A percentile compares a stretch with the other conserved stretches of the same genome.
These are phyloP conservation scores for Podarcis lilfordi DNA, from an alignment of 2,797 vertebrate species.

Conservation along the genomic window DNA sequence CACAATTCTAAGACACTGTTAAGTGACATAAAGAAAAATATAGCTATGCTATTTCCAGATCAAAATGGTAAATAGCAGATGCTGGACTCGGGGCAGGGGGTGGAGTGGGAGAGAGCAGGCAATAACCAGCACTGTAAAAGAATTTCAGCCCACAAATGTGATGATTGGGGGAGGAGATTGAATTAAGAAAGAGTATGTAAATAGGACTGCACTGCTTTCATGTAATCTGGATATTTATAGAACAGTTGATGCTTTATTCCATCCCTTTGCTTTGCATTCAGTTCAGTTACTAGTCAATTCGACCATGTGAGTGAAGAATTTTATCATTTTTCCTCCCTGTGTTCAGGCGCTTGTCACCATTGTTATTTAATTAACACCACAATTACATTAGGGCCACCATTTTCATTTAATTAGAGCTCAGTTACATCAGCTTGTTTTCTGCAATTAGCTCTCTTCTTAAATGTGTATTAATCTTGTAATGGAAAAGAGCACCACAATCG, in stretches of 20 bases:
- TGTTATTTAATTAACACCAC: conserved; percentile 76
- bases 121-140: neutral
- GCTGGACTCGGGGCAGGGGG: too few species aligned
- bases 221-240: conserved; percentile 9
- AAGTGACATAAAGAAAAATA: too few species aligned
- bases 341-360: conserved; percentile 72
- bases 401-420: conserved; percentile 74
- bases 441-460: conserved; percentile 73
- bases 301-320: conserved; percentile 64
- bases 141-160: neutral
- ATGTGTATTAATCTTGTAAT: conserved; percentile 73
- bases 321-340: conserved; percentile 70
- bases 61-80: too few species aligned
- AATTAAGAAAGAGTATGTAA: neutral
- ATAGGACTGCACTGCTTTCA: neutral
- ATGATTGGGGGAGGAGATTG: too few species aligned
- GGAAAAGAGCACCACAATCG: conserved; percentile 63
- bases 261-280: conserved; percentile 56
- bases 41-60: neutral
- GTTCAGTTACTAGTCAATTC: conserved; percentile 61
- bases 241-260: conserved; percentile 13
- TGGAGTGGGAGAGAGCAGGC: too few species aligned
- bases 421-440: conserved; percentile 68
- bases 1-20: neutral
- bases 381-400: conserved; percentile 72